Evolutionary conservation across 2,113 vertebrate genomes (phyloP).

Genomic region (Charadrius vociferus): DNA sequence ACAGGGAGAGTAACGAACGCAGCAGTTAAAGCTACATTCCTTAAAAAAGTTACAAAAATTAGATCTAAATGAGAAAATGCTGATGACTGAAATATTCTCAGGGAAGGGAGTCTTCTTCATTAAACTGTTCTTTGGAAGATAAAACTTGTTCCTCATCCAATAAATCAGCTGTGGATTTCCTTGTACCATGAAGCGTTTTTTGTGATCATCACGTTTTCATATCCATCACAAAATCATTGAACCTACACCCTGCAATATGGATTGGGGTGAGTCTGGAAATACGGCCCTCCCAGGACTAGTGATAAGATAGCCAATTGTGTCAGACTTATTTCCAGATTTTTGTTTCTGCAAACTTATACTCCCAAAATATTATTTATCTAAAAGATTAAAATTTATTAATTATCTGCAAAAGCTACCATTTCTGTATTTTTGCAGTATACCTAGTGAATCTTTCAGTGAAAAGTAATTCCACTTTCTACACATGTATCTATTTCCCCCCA

Average conservation of each 20-base stretch:
- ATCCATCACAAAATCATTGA: background rate
- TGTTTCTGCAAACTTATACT: background rate
- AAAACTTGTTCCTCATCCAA: background rate
- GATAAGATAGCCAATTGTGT: background rate
- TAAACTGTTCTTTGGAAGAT: background rate
- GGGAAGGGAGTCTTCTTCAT: background rate
- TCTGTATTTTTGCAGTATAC: background rate
- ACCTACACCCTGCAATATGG: background rate
- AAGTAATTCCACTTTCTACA: background rate
- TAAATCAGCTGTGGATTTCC: slow-evolving; percentile 4
- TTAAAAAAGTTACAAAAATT: background rate
- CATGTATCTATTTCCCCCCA: background rate
- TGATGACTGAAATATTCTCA: background rate
- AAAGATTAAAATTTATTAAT: background rate
- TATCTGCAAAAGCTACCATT: background rate
- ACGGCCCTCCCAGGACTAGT: background rate
- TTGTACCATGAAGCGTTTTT: background rate
- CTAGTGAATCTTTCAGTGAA: background rate
- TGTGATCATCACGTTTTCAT: background rate
- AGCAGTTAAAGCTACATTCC: background rate
- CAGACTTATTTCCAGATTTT: background rate
- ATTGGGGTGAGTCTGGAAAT: background rate
- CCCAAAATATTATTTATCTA: background rate
- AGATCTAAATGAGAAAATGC: background rate
- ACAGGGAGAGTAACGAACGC: background rate